Conservation (phyloP, 2,888 invertebrate genomes). For the Rotaria magnacalcarata region DNA sequence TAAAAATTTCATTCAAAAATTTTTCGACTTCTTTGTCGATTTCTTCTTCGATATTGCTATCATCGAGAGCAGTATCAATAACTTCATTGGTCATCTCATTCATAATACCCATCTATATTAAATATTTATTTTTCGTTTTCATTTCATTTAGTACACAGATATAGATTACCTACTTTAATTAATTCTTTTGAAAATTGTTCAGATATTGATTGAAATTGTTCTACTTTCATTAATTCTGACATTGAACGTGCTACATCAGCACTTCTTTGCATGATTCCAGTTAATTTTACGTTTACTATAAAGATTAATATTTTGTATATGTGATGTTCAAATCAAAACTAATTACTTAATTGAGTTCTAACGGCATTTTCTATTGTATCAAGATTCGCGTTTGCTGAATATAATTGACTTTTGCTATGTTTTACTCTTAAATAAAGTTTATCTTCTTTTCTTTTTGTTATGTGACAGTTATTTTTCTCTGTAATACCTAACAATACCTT, state of each 20-base stretch:
- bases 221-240: slow-evolving; percentile 1
- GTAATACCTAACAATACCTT: neutral
- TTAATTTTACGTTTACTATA: neutral
- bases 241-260: neutral
- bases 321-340: neutral
- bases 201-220: neutral
- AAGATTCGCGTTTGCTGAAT: neutral
- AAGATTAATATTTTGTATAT: neutral
- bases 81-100: slow-evolving; percentile 10
- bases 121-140: no score
- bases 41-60: slow-evolving; percentile 16
- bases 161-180: neutral
- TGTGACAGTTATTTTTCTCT: no score
- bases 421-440: neutral
- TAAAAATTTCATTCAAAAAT: neutral
- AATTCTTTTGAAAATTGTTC: slow-evolving; percentile 17
- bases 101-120: neutral
- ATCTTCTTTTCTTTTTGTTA: no score
- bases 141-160: neutral
- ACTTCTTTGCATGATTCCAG: slow-evolving; percentile 21
- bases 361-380: slow-evolving; percentile 14
- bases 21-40: neutral
- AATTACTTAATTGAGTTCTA: slow-evolving; percentile 21
- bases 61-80: neutral
- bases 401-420: slow-evolving; percentile 3